A percentile compares a stretch with the other conserved stretches of the same genome.
phyloP scores from a whole-genome alignment of 2,888 invertebrate species.

The Busseola fusca region DNA sequence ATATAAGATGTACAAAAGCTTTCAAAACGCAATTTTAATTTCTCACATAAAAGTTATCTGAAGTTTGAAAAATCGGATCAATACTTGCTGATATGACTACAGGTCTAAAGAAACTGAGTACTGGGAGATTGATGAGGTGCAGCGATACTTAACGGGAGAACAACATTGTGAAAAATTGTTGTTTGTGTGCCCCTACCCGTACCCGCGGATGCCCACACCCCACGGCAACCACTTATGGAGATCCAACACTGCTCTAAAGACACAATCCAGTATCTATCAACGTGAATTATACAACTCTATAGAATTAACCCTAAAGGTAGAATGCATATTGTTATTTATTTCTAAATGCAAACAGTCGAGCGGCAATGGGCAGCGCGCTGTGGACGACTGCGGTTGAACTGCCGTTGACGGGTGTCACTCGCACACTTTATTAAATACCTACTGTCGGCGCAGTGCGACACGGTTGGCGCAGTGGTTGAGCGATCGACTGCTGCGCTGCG shows the following conservation, averaged over 20 bases:
- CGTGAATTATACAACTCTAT: conserved; percentile 74
- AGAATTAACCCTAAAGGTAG: conserved; percentile 76
- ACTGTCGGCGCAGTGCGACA: too few relatives aligned
- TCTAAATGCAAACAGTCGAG: too few relatives aligned
- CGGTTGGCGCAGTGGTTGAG: too few relatives aligned
- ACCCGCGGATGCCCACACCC: conserved; percentile 72
- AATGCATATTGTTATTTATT: background rate
- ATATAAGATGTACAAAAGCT: background rate
- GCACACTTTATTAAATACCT: too few relatives aligned
- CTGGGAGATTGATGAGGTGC: conserved; percentile 82
- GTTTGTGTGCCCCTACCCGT: conserved; percentile 82
- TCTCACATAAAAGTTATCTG: background rate
- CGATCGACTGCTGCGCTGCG: too few relatives aligned
- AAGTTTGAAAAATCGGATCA: background rate
- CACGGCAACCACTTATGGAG: conserved; percentile 76
- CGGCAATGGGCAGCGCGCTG: too few relatives aligned
- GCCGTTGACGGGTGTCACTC: too few relatives aligned
- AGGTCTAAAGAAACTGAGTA: conserved; percentile 76
- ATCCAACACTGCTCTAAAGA: conserved; percentile 74
- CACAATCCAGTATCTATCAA: conserved; percentile 68
- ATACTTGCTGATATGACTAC: conserved; percentile 12
- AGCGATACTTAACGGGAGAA: conserved; percentile 77
- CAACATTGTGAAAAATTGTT: conserved; percentile 79
- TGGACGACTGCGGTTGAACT: too few relatives aligned
- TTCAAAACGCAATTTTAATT: background rate